Base-by-base conservation (phyloP, 2,113 vertebrate genomes). In the Cnemophilus loriae region DNA sequence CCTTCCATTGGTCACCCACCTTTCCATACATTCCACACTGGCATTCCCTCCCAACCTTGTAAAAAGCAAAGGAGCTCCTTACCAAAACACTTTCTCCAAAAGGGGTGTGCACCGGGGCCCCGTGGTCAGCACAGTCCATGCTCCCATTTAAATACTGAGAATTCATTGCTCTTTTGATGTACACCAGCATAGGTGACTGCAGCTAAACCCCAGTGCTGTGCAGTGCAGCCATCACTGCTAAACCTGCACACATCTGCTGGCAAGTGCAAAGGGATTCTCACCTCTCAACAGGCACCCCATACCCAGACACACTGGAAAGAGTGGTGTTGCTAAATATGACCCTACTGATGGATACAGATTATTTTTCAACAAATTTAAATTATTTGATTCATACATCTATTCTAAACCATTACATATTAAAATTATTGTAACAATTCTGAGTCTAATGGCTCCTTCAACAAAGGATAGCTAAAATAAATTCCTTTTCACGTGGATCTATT, bases 1-100 rank as follows among this genome's bases (percentile, higher is more conserved):
- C 10, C 15, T 69, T 56, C 46, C 4, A 1, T 13, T 63, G 64
- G 35, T 79, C 41, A 69, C 33, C 3, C 6, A 2, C 46, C 10
- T 68, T 89, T 79, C 65, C 1, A 0, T 41, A 19, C 13, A 21
- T 57, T 82, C 65, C 65, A 49, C 3, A 0, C 0, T 35, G 19
- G 15, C 15, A 39, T 61, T 79, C 26, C 56, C 63, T 53, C 30
- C 13, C 42, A 75, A 23, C 30, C 7, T 37, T 47, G 63, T 3
- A 13, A 59, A 89, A 78, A 57, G 10, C 22, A 42, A 70, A 82
- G 26, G 17, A 65, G 12, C 18, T 73, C 39, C 50, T 69, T 47
- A 26, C 15, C 30, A 68, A 81, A 56, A 27, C 2, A 5, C 8
- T 41, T 50, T 21, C 24, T 37, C 65, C 35, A 69, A 69, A 79